Conservation (phyloP, 2,113 vertebrate species). For the Catagonus wagneri region DNA sequence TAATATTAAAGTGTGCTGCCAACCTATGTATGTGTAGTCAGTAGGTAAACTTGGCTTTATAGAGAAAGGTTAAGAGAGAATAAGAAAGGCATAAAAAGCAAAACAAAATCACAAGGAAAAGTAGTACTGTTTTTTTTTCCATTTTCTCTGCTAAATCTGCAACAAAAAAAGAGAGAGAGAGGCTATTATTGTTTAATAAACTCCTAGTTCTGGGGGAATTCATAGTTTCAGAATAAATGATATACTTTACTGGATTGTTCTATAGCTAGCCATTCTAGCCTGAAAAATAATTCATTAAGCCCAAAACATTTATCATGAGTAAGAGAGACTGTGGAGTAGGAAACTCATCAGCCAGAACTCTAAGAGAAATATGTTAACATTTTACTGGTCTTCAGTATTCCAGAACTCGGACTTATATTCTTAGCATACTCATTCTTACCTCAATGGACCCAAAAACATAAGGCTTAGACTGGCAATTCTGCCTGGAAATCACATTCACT, state of each 20-base stretch:
- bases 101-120: conserved; percentile 42
- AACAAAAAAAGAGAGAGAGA: not conserved
- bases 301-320: not conserved
- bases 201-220: not conserved
- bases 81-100: not conserved
- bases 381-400: not conserved
- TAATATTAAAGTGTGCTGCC: conserved; percentile 71
- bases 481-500: not conserved
- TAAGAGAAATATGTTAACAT: not conserved
- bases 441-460: not conserved
- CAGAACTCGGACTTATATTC: not conserved
- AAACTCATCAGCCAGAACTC: not conserved
- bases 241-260: not conserved
- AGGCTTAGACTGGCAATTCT: not conserved
- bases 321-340: not conserved
- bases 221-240: not conserved
- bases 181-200: not conserved
- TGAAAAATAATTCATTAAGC: not conserved
- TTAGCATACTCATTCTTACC: not conserved
- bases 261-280: not conserved
- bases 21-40: conserved; percentile 36
- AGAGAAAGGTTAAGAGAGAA: not conserved
- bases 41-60: conserved; percentile 21
- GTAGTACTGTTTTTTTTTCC: not conserved
- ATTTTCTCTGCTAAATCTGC: not conserved